Base-by-base conservation (phyloP, 2,113 vertebrate species). In the Pangasianodon hypophthalmus region DNA sequence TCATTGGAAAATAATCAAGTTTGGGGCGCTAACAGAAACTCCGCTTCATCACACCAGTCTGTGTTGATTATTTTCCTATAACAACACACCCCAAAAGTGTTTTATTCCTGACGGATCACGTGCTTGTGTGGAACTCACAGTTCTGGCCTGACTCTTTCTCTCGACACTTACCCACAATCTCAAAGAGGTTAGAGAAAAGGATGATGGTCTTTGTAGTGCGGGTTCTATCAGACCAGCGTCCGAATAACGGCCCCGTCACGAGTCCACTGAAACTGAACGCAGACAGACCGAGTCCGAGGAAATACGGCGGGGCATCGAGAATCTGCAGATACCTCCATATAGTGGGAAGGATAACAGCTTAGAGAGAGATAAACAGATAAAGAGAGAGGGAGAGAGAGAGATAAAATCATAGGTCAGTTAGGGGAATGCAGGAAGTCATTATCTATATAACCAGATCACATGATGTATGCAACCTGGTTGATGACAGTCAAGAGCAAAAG, bases 281-380 rank as follows among this genome's bases (percentile, higher is more conserved):
- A 6, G 97, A 96, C 62, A 97, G 92, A 84, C 95, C 96, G 90
- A 97, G 92, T 69, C 96, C 97, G 79, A 97, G 90, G 91, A 97
- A 97, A 91, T 97, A 97, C 0, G 97, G 95, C 3, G 96, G 96
- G 7, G 96, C 97, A 85, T 96, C 94, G 50, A 97, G 89, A 48
- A 96, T 94, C 93, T 97, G 96, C 86, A 97, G 94, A 86, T 97
- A 97, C 26, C 90, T 94, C 97, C 97, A 97, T 92, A 97, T 96
- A 62, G 97, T 97, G 0, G 97, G 97, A 10, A 97, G 94, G 89
- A 97, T 97, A 87, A 97, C 97, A 29, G 96, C 97, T 97, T 91
- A 37, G 58, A 75, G 37, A 37, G 54, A 19, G 1, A 29, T 2
- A 62, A 26, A 21, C 9, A 60, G n/a, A 58, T 50, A 80, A 58